These are phyloP conservation scores for Cecropterus lyciades DNA, from an alignment of 1,140 invertebrate genomes.

Conservation along the genomic window DNA sequence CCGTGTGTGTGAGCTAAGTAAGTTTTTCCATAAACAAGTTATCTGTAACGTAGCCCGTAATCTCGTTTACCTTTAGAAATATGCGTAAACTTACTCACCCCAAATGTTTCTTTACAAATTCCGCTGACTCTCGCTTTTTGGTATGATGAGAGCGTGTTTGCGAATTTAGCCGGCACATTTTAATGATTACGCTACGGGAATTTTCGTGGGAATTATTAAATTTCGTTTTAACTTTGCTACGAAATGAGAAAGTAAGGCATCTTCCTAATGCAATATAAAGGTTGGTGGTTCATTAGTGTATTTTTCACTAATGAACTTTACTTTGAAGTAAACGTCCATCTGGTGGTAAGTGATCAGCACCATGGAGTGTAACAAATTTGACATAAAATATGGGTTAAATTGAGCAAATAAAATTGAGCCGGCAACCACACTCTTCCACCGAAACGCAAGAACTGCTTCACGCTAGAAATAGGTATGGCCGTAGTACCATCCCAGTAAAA, in stretches of 20 bases:
- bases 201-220: background rate
- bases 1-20: no score
- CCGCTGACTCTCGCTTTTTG: background rate
- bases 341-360: no score
- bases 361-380: no score
- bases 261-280: background rate
- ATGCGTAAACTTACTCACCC: background rate
- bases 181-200: background rate
- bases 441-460: no score
- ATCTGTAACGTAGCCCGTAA: slow-evolving; percentile 1
- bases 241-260: background rate
- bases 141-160: background rate
- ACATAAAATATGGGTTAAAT: no score
- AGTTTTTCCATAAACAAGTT: background rate
- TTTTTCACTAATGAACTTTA: no score
- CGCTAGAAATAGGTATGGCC: no score
- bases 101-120: slow-evolving; percentile 23
- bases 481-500: no score
- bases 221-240: background rate
- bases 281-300: background rate
- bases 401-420: no score
- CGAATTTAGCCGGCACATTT: background rate
- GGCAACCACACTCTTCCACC: no score
- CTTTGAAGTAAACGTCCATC: no score
- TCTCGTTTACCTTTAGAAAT: slow-evolving; percentile 13